These are phyloP conservation scores for Neria commutata DNA, from an alignment of 2,888 invertebrate species.

Conservation along the genomic window DNA sequence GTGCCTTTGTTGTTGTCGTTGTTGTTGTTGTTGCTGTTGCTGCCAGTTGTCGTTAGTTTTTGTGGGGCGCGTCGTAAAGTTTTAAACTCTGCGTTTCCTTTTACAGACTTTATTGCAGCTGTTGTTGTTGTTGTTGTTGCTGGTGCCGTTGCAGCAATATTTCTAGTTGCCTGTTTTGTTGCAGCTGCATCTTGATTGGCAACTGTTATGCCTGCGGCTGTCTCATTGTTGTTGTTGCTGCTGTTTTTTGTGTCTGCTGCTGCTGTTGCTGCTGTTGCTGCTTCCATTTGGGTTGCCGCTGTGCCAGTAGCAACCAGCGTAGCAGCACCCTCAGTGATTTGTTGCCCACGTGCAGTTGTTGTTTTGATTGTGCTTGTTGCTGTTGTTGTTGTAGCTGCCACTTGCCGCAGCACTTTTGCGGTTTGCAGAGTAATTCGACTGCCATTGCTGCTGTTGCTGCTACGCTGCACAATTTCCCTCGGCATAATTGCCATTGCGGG, in stretches of 20 bases:
- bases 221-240: conserved; percentile 26
- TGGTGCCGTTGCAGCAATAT: conserved; percentile 21
- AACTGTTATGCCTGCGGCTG: conserved; percentile 40
- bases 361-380: neutral
- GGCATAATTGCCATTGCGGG: conserved; percentile 32
- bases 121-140: conserved; percentile 24
- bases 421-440: conserved; percentile 37
- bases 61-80: conserved; percentile 34
- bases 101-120: conserved; percentile 24
- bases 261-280: conserved; percentile 14
- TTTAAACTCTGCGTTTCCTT: conserved; percentile 37
- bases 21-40: conserved; percentile 21
- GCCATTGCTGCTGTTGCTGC: conserved; percentile 34
- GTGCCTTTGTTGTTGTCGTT: conserved; percentile 10
- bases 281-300: neutral
- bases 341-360: conserved; percentile 44
- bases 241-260: conserved; percentile 28
- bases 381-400: conserved; percentile 8
- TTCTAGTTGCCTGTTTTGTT: conserved; percentile 13
- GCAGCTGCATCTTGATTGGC: conserved; percentile 29
- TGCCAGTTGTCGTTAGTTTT: conserved; percentile 28
- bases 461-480: conserved; percentile 36
- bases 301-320: neutral
- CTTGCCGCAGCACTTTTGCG: conserved; percentile 46
- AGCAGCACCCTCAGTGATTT: neutral